phyloP scores from a whole-genome alignment of 2,888 invertebrate species.

The Himalopsyche japonica region DNA sequence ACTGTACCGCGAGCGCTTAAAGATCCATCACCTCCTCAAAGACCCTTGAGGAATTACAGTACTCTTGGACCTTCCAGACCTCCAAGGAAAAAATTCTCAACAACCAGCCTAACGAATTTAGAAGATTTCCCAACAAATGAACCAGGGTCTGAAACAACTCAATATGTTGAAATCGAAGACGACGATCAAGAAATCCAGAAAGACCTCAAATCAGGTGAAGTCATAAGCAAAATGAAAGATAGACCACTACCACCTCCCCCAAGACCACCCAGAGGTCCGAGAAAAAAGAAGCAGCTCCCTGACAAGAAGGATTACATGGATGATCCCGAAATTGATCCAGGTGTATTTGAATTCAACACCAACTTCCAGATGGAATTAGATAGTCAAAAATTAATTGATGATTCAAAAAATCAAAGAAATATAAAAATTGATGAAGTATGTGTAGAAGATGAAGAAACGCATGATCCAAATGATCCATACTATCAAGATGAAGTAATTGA shows the following conservation, averaged over 20 bases:
- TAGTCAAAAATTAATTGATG: neutral
- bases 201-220: slow-evolving; percentile 72
- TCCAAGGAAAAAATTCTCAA: slow-evolving; percentile 62
- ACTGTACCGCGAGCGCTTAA: slow-evolving; percentile 63
- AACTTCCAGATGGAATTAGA: neutral
- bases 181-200: slow-evolving; percentile 63
- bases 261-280: slow-evolving; percentile 72
- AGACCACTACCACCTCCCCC: slow-evolving; percentile 87
- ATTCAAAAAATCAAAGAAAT: neutral
- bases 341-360: neutral
- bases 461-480: neutral
- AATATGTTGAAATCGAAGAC: slow-evolving; percentile 66
- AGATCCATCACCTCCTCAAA: slow-evolving; percentile 57
- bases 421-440: neutral
- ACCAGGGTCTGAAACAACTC: slow-evolving; percentile 54
- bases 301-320: slow-evolving; percentile 43
- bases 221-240: slow-evolving; percentile 81
- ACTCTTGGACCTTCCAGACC: slow-evolving; percentile 64
- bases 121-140: slow-evolving; percentile 58
- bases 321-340: slow-evolving; percentile 41
- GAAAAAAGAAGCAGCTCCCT: slow-evolving; percentile 50
- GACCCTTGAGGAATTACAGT: slow-evolving; percentile 65
- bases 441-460: neutral
- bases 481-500: slow-evolving; percentile 57
- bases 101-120: slow-evolving; percentile 58